Percentiles rank a stretch among this genome's conserved stretches.
Evolutionary conservation across 2,113 vertebrate genomes (phyloP).

Genomic region (Labrus mixtus): DNA sequence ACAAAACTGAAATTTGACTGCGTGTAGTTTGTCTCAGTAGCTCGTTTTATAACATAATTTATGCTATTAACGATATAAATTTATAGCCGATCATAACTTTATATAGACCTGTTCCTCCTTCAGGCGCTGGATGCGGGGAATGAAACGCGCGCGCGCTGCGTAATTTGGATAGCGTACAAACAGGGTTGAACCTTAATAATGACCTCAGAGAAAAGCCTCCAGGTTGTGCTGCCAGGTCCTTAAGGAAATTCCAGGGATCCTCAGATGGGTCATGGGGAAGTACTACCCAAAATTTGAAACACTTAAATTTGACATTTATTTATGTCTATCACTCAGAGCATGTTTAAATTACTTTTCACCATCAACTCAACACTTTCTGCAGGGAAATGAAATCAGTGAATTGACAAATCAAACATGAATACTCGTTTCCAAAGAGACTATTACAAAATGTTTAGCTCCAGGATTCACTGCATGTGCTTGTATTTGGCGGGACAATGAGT

Average conservation of each 20-base stretch:
- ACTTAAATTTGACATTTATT: neutral
- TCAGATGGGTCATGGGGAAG: neutral
- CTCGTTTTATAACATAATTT: conserved; percentile 36
- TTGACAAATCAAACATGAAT: neutral
- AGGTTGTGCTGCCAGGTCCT: conserved; percentile 23
- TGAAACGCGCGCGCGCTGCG: conserved; percentile 43
- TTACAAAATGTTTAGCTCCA: neutral
- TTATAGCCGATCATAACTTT: conserved; percentile 63
- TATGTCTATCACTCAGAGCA: neutral
- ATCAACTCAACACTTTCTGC: neutral
- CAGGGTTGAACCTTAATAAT: conserved; percentile 44
- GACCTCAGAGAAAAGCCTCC: conserved; percentile 56
- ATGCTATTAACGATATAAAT: conserved; percentile 52
- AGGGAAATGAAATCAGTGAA: neutral
- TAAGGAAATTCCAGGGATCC: conserved; percentile 7
- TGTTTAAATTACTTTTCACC: neutral
- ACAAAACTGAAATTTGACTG: conserved; percentile 15
- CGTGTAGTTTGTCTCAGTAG: conserved; percentile 23
- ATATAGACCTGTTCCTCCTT: conserved; percentile 33
- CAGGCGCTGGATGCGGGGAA: conserved; percentile 30
- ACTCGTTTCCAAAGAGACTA: neutral
- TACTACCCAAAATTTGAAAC: neutral
- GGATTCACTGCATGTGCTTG: conserved; percentile 5
- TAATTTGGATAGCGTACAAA: conserved; percentile 56
- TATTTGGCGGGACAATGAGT: conserved; percentile 21